These are phyloP conservation scores for Aplochiton taeniatus DNA, from an alignment of 2,797 vertebrate genomes.

Conservation along the genomic window DNA sequence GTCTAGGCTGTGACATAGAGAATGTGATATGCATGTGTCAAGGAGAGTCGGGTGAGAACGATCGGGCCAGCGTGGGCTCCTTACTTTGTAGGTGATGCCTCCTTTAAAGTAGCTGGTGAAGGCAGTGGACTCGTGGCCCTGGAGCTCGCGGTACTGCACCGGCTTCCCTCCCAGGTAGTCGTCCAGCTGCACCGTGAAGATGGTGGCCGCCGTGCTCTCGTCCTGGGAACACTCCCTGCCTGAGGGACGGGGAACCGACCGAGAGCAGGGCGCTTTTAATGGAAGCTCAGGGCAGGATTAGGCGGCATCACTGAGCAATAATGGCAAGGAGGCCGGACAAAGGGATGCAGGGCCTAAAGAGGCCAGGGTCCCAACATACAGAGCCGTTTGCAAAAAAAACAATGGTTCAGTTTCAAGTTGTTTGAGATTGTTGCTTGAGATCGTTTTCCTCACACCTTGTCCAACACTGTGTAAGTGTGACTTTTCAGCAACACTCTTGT, in stretches of 20 bases:
- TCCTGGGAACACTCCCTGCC: slow-evolving; percentile 90
- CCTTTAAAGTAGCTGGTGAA: slow-evolving; percentile 90
- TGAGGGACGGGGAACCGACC: slow-evolving; percentile 39
- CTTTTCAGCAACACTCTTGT: too few relatives aligned
- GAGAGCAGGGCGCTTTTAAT: too few relatives aligned
- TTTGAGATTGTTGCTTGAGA: too few relatives aligned
- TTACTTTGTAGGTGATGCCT: slow-evolving; percentile 89
- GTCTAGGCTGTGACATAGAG: neutral
- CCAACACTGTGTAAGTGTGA: too few relatives aligned
- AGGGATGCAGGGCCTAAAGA: too few relatives aligned
- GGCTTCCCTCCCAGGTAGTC: slow-evolving; percentile 87
- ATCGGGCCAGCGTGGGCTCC: neutral
- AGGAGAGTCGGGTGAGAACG: neutral
- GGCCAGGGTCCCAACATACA: too few relatives aligned
- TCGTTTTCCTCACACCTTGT: too few relatives aligned
- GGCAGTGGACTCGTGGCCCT: slow-evolving; percentile 85
- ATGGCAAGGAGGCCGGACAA: too few relatives aligned
- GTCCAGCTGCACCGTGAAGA: slow-evolving; percentile 88
- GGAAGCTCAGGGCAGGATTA: too few relatives aligned
- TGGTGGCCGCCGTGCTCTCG: slow-evolving; percentile 87
- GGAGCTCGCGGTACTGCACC: slow-evolving; percentile 87
- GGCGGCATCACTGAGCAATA: too few relatives aligned
- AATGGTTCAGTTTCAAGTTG: too few relatives aligned
- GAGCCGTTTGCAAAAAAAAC: too few relatives aligned
- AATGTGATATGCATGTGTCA: neutral